A percentile compares a stretch with the other conserved stretches of the same genome.
Conservation (phyloP, 2,888 invertebrate species). For the Drosophila limbata region DNA sequence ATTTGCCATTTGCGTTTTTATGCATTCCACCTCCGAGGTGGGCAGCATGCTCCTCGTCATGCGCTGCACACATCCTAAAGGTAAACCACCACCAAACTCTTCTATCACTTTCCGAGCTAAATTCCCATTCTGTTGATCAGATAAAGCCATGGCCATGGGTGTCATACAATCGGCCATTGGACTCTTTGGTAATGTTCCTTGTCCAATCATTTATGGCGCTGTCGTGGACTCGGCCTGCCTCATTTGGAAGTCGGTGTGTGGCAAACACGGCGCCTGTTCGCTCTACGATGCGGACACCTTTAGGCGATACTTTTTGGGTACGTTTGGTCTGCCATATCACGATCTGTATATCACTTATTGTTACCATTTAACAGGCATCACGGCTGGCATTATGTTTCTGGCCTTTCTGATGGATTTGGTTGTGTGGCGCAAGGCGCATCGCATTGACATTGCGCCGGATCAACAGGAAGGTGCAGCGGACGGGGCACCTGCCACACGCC, state of each 20-base stretch:
- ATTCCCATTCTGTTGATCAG: conserved; percentile 83
- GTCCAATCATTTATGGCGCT: conserved; percentile 97
- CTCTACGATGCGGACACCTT: conserved; percentile 94
- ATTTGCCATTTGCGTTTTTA: conserved; percentile 95
- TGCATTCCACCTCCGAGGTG: conserved; percentile 96
- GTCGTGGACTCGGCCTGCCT: conserved; percentile 96
- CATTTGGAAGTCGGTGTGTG: conserved; percentile 93
- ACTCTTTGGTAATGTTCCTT: conserved; percentile 96
- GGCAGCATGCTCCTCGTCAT: conserved; percentile 95
- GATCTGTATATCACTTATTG: background rate
- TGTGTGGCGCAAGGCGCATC: conserved; percentile 95
- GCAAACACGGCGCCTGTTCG: conserved; percentile 93
- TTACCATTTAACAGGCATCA: conserved; percentile 88
- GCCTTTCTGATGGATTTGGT: conserved; percentile 95
- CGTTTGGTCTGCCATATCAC: conserved; percentile 44
- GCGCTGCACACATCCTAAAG: conserved; percentile 94
- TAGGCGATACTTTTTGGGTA: conserved; percentile 94
- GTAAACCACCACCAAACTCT: conserved; percentile 73
- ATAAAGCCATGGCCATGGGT: conserved; percentile 97
- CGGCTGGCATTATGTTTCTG: conserved; percentile 93
- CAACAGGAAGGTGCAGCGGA: conserved; percentile 68
- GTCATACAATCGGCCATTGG: conserved; percentile 97
- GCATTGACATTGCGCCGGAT: conserved; percentile 89
- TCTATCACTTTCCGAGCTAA: background rate
- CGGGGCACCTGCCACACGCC: conserved; percentile 43